These are phyloP conservation scores for Sanderia malayensis DNA, from an alignment of 30 jellyfish, hydroid and myxozoan species.

Conservation along the genomic window DNA sequence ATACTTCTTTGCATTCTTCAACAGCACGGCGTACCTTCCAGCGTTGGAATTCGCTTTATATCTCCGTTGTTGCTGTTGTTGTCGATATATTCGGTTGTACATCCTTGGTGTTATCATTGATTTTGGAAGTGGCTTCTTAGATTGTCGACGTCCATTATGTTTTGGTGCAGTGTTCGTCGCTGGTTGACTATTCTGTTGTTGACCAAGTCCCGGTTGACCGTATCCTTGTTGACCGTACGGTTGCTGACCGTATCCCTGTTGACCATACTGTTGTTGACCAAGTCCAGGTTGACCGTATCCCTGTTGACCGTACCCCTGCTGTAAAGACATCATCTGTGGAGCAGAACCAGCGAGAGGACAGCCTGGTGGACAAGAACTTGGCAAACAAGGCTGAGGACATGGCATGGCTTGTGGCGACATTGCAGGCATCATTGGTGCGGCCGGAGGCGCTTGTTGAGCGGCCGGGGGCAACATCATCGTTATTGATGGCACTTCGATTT, in stretches of 20 bases:
- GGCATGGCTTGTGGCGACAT: slow-evolving; percentile 52
- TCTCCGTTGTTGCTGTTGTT: not conserved
- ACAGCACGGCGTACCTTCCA: slow-evolving; percentile 12
- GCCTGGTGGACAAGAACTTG: slow-evolving; percentile 76
- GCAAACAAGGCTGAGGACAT: slow-evolving; percentile 84
- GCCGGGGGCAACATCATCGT: slow-evolving; percentile 14
- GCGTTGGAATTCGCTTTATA: too few species aligned
- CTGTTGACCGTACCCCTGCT: slow-evolving; percentile 15
- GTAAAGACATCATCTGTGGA: slow-evolving; percentile 44
- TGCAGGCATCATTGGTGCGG: slow-evolving; percentile 28
- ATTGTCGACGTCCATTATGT: too few species aligned
- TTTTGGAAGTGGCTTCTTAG: too few species aligned
- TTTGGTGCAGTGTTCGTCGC: too few species aligned
- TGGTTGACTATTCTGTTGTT: too few species aligned
- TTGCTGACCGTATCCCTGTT: not conserved
- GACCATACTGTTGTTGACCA: slow-evolving; percentile 22
- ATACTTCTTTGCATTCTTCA: too few species aligned
- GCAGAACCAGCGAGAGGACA: slow-evolving; percentile 63
- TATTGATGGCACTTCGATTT: not conserved
- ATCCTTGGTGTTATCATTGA: too few species aligned
- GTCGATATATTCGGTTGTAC: too few species aligned
- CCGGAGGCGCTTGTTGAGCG: slow-evolving; percentile 24
- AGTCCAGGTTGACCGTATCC: slow-evolving; percentile 6
- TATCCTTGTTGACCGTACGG: slow-evolving; percentile 16
- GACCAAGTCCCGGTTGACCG: slow-evolving; percentile 18